Evolutionary conservation across 2,888 invertebrate species (phyloP).

Genomic region (Marronus borbonicus): DNA sequence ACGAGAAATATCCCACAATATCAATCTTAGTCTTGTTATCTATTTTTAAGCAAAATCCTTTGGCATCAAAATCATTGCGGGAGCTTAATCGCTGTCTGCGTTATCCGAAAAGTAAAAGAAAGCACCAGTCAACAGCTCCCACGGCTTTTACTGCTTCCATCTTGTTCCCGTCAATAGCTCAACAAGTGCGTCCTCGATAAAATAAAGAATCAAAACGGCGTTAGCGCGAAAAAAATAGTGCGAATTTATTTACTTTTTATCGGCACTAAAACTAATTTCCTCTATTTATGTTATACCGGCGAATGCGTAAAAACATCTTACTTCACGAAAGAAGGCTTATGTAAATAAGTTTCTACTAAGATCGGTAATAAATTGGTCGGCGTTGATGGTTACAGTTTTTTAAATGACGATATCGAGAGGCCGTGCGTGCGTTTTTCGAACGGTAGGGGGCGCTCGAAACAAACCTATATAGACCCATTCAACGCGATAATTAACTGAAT

Average conservation of each 20-base stretch:
- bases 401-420: slow-evolving; percentile 7
- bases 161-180: slow-evolving; percentile 23
- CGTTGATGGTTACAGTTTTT: slow-evolving; percentile 11
- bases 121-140: neutral
- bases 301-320: slow-evolving; percentile 19
- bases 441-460: neutral
- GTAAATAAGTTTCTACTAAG: neutral
- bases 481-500: slow-evolving; percentile 2
- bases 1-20: too few species aligned
- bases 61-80: too few species aligned
- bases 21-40: too few species aligned
- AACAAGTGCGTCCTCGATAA: slow-evolving; percentile 21
- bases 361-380: slow-evolving; percentile 4
- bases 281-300: slow-evolving; percentile 16
- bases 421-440: neutral
- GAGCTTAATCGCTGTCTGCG: too few species aligned
- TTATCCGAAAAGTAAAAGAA: too few species aligned
- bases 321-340: neutral
- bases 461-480: too few species aligned
- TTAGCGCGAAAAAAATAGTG: slow-evolving; percentile 15
- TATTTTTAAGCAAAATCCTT: too few species aligned
- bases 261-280: slow-evolving; percentile 26
- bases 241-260: slow-evolving; percentile 31
- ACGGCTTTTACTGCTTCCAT: slow-evolving; percentile 18
- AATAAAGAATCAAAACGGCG: slow-evolving; percentile 22